Conservation (phyloP, 2,888 invertebrate genomes). For the Dorcus hopei region DNA sequence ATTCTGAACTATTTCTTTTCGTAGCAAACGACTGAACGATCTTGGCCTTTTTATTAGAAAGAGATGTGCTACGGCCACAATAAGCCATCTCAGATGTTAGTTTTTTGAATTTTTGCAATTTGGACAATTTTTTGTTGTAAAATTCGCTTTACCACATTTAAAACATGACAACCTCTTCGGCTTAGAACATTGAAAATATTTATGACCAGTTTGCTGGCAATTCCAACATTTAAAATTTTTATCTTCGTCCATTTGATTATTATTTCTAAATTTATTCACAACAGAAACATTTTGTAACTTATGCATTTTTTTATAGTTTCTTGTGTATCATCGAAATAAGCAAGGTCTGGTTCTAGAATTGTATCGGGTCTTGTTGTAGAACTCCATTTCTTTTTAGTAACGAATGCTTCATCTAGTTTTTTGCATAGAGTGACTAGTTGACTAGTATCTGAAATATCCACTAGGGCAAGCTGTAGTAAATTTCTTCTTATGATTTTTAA, state of each 20-base stretch:
- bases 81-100: background rate
- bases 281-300: no score
- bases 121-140: background rate
- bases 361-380: background rate
- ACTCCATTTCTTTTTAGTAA: background rate
- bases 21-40: background rate
- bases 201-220: background rate
- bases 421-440: background rate
- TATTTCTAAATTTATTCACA: background rate
- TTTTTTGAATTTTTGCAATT: background rate
- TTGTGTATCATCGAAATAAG: background rate
- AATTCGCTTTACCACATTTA: background rate
- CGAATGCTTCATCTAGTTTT: background rate
- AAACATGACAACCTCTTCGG: no score
- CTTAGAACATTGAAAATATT: background rate
- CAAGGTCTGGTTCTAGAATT: background rate
- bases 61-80: background rate
- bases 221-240: background rate
- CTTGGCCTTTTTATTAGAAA: background rate
- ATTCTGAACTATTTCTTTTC: background rate
- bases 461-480: no score
- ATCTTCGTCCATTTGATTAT: background rate
- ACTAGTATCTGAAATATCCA: background rate
- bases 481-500: no score
- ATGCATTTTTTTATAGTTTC: no score